These are phyloP conservation scores for Clarias laeviceps DNA, from an alignment of 2,797 vertebrate genomes.

Conservation along the genomic window DNA sequence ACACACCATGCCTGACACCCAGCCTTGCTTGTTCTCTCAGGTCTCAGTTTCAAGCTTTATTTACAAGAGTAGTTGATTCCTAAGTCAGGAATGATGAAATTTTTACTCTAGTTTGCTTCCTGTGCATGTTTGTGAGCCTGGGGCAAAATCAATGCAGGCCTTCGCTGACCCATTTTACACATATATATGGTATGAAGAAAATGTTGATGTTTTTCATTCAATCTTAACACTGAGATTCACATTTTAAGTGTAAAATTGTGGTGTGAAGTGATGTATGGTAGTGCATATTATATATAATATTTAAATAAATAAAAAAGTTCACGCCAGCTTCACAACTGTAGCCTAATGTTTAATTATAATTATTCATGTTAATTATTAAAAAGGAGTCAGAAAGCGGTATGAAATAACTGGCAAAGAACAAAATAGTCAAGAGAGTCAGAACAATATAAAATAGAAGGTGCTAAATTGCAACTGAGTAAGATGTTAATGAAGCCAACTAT, in stretches of 20 bases:
- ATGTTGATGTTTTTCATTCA: background rate
- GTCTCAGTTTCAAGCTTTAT: conserved; percentile 22
- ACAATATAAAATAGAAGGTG: background rate
- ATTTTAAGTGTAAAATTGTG: background rate
- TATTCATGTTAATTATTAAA: background rate
- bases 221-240: background rate
- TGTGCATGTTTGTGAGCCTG: background rate
- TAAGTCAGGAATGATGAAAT: conserved; percentile 4
- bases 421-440: background rate
- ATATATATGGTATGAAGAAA: background rate
- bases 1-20: conserved; percentile 1
- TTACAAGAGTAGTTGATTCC: background rate
- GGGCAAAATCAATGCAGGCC: background rate
- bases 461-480: background rate
- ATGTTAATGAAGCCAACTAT: background rate
- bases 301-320: background rate
- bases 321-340: background rate
- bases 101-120: conserved; percentile 1
- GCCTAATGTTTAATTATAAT: background rate
- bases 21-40: background rate
- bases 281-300: background rate
- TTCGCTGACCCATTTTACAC: background rate
- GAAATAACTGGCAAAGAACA: background rate
- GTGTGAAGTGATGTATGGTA: too few relatives aligned
- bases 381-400: background rate